phyloP scores from a whole-genome alignment of 2,113 vertebrate genomes.

The Oreamnos americanus region DNA sequence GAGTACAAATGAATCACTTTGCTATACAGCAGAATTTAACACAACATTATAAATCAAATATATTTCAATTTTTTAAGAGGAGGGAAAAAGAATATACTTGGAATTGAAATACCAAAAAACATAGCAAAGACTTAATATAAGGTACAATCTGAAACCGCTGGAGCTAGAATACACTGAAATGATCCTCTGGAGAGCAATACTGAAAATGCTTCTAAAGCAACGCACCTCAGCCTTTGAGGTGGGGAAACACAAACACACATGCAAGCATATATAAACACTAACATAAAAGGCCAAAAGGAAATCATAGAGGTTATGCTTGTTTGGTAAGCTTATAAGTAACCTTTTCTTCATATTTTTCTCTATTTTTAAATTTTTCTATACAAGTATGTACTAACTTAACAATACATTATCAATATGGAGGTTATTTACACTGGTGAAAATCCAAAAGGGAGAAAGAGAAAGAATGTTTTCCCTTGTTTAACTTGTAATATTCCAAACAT shows the following conservation, averaged over 20 bases:
- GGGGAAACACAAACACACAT: background rate
- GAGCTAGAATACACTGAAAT: background rate
- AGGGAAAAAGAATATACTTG: background rate
- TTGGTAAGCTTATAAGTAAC: background rate
- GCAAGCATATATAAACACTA: background rate
- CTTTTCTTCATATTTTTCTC: background rate
- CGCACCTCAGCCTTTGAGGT: background rate
- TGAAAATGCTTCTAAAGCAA: background rate
- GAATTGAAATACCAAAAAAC: background rate
- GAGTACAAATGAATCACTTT: background rate
- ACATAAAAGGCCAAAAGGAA: background rate
- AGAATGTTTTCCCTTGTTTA: background rate
- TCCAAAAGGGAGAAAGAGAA: background rate
- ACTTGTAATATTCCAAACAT: conserved; percentile 2
- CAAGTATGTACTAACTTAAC: background rate
- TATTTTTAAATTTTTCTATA: background rate
- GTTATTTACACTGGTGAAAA: conserved; percentile 8
- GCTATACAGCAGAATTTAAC: background rate
- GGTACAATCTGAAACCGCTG: background rate
- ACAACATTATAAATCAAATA: background rate
- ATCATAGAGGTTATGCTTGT: background rate
- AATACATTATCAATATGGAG: background rate
- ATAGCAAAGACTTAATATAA: background rate
- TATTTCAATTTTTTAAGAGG: background rate
- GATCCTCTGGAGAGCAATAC: background rate